Evolutionary conservation across 2,797 vertebrate genomes (phyloP).

Genomic region (Enteromius unitaeniatus): DNA sequence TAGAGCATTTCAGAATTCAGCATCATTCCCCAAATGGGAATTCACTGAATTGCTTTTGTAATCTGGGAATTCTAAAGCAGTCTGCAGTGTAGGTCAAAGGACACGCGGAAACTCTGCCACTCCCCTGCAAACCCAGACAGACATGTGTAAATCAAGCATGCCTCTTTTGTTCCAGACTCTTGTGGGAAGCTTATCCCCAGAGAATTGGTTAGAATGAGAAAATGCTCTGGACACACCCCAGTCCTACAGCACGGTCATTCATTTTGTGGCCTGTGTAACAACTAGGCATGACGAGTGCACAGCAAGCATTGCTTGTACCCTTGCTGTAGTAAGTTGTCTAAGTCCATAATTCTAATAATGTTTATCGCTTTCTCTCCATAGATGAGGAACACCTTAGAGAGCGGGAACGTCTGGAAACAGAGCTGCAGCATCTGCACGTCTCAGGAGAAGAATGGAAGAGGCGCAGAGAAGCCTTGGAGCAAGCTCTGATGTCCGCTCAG

Average conservation of each 20-base stretch:
- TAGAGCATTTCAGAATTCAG: slow-evolving; percentile 39
- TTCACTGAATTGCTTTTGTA: slow-evolving; percentile 25
- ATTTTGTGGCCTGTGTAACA: slow-evolving; percentile 55
- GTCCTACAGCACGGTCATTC: slow-evolving; percentile 52
- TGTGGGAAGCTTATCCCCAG: slow-evolving; percentile 59
- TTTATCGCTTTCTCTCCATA: slow-evolving; percentile 61
- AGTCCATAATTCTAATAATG: background rate
- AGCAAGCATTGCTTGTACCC: slow-evolving; percentile 15
- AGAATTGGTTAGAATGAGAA: slow-evolving; percentile 58
- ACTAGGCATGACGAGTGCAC: slow-evolving; percentile 33
- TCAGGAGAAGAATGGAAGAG: slow-evolving; percentile 89
- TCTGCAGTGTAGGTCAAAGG: slow-evolving; percentile 52
- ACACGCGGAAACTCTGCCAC: slow-evolving; percentile 31
- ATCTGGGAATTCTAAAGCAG: slow-evolving; percentile 53
- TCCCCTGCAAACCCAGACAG: slow-evolving; percentile 57
- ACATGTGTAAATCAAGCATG: slow-evolving; percentile 62
- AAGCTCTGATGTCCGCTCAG: slow-evolving; percentile 87
- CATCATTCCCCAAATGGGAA: slow-evolving; percentile 37
- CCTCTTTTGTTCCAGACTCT: slow-evolving; percentile 58
- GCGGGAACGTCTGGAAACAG: slow-evolving; percentile 87
- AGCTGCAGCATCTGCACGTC: slow-evolving; percentile 82
- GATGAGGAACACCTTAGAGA: slow-evolving; percentile 91
- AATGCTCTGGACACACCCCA: slow-evolving; percentile 58
- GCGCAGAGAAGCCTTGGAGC: slow-evolving; percentile 87
- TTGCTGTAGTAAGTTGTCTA: background rate